Evolutionary conservation across 1,140 invertebrate species (phyloP).

Genomic region (Drosophila bifasciata): DNA sequence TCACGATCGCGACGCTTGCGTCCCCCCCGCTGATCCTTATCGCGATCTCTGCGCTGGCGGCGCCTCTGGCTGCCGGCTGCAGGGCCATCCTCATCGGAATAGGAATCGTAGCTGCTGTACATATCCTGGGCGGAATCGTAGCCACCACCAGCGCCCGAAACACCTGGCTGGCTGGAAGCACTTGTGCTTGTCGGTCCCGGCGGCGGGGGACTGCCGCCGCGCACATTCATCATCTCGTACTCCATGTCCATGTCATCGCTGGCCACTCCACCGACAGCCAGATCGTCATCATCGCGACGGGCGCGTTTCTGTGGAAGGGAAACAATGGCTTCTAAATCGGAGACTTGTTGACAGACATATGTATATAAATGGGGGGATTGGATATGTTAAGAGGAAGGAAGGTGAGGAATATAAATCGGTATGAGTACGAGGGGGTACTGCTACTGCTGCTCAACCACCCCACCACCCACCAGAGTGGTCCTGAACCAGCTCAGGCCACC

Average conservation of each 20-base stretch:
- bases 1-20: slow-evolving; percentile 76
- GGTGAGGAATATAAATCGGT: no score
- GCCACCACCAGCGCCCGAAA: slow-evolving; percentile 4
- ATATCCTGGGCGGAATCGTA: slow-evolving; percentile 84
- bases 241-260: slow-evolving; percentile 84
- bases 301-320: slow-evolving; percentile 52
- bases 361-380: no score
- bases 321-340: neutral
- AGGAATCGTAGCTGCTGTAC: slow-evolving; percentile 85
- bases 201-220: slow-evolving; percentile 88
- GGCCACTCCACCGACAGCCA: slow-evolving; percentile 13
- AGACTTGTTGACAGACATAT: neutral
- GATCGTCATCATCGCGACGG: slow-evolving; percentile 48
- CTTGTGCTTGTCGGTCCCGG: slow-evolving; percentile 54
- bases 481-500: no score
- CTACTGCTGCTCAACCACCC: no score
- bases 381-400: no score
- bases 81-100: slow-evolving; percentile 74
- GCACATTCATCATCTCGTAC: slow-evolving; percentile 91
- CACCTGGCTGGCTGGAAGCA: slow-evolving; percentile 25
- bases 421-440: no score
- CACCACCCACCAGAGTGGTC: no score
- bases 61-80: slow-evolving; percentile 79
- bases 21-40: slow-evolving; percentile 35
- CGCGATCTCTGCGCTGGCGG: slow-evolving; percentile 59